Evolutionary conservation across 2,797 vertebrate species (phyloP).

Genomic region (Tiaroga cobitis): DNA sequence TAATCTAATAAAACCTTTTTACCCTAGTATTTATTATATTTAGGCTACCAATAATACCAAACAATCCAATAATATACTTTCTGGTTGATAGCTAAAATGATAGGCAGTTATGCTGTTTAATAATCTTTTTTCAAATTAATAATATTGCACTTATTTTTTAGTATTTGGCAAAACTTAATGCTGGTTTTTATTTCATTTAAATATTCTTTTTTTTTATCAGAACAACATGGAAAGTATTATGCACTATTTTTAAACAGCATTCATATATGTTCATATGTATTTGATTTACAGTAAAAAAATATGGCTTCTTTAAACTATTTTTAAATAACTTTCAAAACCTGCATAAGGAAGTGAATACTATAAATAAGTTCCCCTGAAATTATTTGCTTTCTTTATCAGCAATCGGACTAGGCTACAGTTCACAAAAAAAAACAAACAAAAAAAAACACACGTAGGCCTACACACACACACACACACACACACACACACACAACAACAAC

Average conservation of each 20-base stretch:
- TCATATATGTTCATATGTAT: neutral
- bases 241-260: neutral
- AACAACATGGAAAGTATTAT: too few relatives aligned
- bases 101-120: neutral
- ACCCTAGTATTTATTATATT: neutral
- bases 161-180: too few relatives aligned
- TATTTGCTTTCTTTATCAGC: neutral
- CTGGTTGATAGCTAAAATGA: neutral
- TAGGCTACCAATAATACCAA: too few relatives aligned
- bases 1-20: neutral
- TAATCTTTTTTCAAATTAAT: neutral
- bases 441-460: too few relatives aligned
- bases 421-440: too few relatives aligned
- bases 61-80: neutral
- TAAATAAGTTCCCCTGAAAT: neutral
- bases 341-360: neutral
- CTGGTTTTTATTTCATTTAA: too few relatives aligned
- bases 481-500: too few relatives aligned
- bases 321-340: neutral
- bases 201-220: too few relatives aligned
- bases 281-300: neutral
- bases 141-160: neutral
- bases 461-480: too few relatives aligned
- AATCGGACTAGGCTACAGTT: neutral
- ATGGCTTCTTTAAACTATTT: neutral